Conservation (phyloP, 1,140 invertebrate genomes). For the Leptinotarsa lineolata region DNA sequence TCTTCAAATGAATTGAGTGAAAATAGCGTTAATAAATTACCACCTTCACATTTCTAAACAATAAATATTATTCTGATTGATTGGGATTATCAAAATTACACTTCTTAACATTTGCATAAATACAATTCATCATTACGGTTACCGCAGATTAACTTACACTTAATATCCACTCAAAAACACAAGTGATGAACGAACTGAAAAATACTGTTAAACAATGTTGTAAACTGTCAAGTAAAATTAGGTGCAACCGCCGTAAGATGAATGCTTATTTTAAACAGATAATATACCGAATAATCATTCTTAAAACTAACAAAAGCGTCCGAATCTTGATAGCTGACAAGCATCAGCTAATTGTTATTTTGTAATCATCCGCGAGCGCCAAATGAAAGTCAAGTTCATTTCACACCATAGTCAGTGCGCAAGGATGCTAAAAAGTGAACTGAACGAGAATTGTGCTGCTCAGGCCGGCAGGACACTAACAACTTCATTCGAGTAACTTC, state of each 20-base stretch:
- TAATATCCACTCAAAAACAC: neutral
- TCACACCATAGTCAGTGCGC: neutral
- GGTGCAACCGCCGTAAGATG: conserved; percentile 1
- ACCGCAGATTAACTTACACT: too few species aligned
- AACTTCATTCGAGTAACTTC: too few species aligned
- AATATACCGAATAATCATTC: conserved; percentile 1
- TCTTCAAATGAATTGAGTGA: too few species aligned
- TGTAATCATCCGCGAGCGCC: conserved; percentile 10
- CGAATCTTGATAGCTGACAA: conserved; percentile 20
- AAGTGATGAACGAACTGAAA: neutral
- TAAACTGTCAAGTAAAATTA: conserved; percentile 5
- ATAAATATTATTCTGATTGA: too few species aligned
- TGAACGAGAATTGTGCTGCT: too few species aligned
- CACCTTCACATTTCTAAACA: too few species aligned
- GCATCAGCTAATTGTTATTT: conserved; percentile 20
- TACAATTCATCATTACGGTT: too few species aligned
- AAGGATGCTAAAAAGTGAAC: neutral
- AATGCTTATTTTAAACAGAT: neutral
- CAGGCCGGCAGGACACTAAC: too few species aligned
- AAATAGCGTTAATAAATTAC: too few species aligned
- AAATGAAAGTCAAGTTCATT: conserved; percentile 4
- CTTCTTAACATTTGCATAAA: too few species aligned
- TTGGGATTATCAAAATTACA: too few species aligned
- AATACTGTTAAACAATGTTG: conserved; percentile 6
- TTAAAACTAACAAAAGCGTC: conserved; percentile 17